These are phyloP conservation scores for Cariama cristata DNA, from an alignment of 2,113 vertebrate genomes.

Conservation along the genomic window DNA sequence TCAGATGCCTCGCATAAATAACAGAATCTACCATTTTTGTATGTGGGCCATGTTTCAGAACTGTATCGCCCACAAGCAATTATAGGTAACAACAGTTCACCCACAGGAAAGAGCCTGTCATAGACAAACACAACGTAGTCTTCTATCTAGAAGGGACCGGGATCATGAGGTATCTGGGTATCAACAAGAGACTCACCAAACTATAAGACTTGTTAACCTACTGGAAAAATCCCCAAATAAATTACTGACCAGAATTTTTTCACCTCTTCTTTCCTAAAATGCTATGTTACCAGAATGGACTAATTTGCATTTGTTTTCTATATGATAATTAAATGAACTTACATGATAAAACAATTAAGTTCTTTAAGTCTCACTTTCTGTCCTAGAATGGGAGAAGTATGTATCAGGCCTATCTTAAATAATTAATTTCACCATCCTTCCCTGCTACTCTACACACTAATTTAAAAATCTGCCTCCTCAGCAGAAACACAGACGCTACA, in stretches of 20 bases:
- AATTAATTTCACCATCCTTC: slow-evolving; percentile 6
- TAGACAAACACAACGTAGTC: not conserved
- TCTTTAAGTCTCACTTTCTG: not conserved
- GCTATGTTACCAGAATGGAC: not conserved
- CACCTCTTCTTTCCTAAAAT: not conserved
- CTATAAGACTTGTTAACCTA: not conserved
- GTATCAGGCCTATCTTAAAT: not conserved
- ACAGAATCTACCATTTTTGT: not conserved
- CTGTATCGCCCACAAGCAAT: not conserved
- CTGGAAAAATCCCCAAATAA: not conserved
- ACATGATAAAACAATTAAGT: not conserved
- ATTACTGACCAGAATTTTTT: not conserved
- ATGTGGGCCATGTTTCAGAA: not conserved
- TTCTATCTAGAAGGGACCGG: not conserved
- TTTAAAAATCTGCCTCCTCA: slow-evolving; percentile 20
- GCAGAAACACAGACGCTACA: not conserved
- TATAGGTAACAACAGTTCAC: not conserved
- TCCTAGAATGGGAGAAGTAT: not conserved
- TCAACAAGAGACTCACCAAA: not conserved
- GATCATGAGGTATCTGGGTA: not conserved
- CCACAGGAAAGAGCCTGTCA: fast-evolving
- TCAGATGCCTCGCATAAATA: not conserved
- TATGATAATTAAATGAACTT: not conserved
- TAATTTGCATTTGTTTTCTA: not conserved
- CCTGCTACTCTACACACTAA: not conserved